Evolutionary conservation across 2,113 vertebrate species (phyloP).

Genomic region (Oceanodroma tethys): DNA sequence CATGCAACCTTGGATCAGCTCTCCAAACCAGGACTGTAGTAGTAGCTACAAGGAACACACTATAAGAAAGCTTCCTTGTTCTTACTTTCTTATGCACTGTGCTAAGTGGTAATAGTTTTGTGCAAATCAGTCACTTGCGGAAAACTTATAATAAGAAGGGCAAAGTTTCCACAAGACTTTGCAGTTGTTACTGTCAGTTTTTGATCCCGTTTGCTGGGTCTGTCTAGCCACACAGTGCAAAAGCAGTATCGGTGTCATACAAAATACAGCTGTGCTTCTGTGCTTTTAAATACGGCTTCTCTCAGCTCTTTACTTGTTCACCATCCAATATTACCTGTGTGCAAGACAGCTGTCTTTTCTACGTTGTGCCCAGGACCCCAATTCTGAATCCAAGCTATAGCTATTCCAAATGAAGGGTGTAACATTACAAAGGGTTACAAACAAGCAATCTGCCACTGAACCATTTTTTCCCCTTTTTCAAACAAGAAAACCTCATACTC

Average conservation of each 20-base stretch:
- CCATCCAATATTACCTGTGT: neutral
- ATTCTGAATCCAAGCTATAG: neutral
- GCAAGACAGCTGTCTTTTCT: neutral
- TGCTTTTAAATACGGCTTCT: neutral
- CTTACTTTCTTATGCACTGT: neutral
- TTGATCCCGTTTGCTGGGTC: neutral
- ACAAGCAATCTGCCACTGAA: neutral
- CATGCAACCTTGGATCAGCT: neutral
- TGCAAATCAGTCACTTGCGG: neutral
- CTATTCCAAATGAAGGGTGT: neutral
- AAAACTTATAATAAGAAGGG: slow-evolving; percentile 4
- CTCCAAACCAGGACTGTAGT: neutral
- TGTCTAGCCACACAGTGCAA: neutral
- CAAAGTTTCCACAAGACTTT: neutral
- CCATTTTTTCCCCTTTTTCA: neutral
- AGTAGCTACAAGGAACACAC: neutral
- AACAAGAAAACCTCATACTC: neutral
- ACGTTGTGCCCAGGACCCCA: neutral
- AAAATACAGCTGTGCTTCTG: neutral
- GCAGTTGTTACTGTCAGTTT: slow-evolving; percentile 63
- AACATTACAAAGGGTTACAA: neutral
- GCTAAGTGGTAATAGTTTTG: neutral
- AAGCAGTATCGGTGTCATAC: neutral
- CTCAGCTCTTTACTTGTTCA: neutral
- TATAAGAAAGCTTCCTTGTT: neutral